Evolutionary conservation across 1,140 invertebrate species (phyloP), one percentile per base, ranked within the genome.

Genomic region (Drosophila nigrodunni): DNA sequence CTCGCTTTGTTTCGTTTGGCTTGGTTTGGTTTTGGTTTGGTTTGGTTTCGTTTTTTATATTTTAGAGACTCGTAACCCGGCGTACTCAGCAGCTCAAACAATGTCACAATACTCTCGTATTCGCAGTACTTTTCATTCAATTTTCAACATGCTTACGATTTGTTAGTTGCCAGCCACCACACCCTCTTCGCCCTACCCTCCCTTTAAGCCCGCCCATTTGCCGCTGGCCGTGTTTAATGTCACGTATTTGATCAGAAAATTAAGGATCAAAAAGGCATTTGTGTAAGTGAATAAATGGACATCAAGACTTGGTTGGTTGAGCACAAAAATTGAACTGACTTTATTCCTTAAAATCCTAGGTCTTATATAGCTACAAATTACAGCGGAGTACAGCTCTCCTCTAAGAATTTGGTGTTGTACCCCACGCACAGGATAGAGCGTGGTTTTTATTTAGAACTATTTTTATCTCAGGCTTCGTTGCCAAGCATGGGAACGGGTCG

Each of bases 211-310:
- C 8, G 7, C 52, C 46, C 6, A 13, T 4, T 15, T 50, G 30
- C 15, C 10, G 18, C 67, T 60, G 64, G 52, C 66, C 69, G 50
- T 58, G 81, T 74, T 83, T 88, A 87, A 88, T 83, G 83, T 87
- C 82, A 87, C 82, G 82, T 87, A 87, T 87, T 87, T 87, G 82
- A 87, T 87, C 82, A 88, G 82, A 87, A 87, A 87, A 87, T 88
- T 80, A 88, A 88, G 83, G 83, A 88, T 88, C 83, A 88, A 88
- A 88, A 87, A 88, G 77, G 83, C 83, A 88, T 88, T 89, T 89
- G 85, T 80, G 85, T 88, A 88, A n/a, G n/a, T n/a, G n/a, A n/a
- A n/a, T n/a, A n/a, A n/a, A n/a, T n/a, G n/a, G n/a, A n/a, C n/a
- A n/a, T n/a, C n/a, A n/a, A n/a, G n/a, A n/a, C n/a, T n/a, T n/a